Evolutionary conservation across 92 coral and sea anemone species (phyloP).

Genomic region (Siderastrea radians): DNA sequence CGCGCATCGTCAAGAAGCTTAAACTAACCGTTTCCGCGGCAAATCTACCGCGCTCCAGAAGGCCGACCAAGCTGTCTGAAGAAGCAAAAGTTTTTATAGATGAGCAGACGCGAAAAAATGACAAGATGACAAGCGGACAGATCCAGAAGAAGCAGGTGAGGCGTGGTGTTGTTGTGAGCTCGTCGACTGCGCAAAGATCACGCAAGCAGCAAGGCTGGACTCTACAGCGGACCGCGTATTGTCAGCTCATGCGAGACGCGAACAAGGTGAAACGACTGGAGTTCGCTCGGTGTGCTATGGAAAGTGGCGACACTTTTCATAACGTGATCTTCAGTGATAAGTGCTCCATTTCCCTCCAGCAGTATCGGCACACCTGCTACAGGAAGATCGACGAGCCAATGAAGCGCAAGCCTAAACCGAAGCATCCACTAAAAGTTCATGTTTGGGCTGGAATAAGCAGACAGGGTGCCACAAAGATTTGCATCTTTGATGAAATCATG

Average conservation of each 20-base stretch:
- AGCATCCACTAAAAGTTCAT: slow-evolving; percentile 58
- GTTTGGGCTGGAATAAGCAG: slow-evolving; percentile 63
- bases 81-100: slow-evolving; percentile 41
- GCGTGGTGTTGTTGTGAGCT: slow-evolving; percentile 1
- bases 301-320: no score
- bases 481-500: slow-evolving; percentile 65
- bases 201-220: slow-evolving; percentile 36
- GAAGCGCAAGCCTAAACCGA: no score
- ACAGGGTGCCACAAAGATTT: slow-evolving; percentile 51
- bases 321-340: slow-evolving; percentile 39
- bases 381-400: no score
- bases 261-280: slow-evolving; percentile 33
- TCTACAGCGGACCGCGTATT: slow-evolving; percentile 3
- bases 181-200: slow-evolving; percentile 15
- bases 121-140: slow-evolving; percentile 22
- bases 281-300: slow-evolving; percentile 18
- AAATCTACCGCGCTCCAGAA: slow-evolving; percentile 12
- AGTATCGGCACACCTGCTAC: no score
- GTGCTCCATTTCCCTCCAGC: no score
- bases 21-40: slow-evolving; percentile 1
- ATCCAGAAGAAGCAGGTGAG: slow-evolving; percentile 3
- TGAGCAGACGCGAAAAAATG: slow-evolving; percentile 36
- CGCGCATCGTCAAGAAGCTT: slow-evolving; percentile 10
- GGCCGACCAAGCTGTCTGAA: slow-evolving; percentile 38
- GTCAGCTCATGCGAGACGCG: slow-evolving; percentile 41